Evolutionary conservation across 2,113 vertebrate genomes (phyloP).

Genomic region (Mormyrus iriodes): DNA sequence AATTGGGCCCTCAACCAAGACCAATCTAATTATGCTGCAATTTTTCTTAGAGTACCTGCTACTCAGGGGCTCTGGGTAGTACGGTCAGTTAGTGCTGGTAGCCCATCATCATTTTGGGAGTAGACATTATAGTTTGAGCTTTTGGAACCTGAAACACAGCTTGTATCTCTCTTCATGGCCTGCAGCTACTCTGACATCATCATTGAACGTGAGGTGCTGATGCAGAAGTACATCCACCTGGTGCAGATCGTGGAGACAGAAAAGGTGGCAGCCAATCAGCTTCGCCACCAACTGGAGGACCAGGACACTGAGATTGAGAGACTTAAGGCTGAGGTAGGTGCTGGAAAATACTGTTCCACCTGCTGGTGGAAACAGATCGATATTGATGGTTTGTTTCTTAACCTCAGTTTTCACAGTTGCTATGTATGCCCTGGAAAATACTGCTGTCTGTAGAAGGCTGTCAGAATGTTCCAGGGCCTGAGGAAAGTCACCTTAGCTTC

Average conservation of each 20-base stretch:
- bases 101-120: background rate
- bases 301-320: constrained; percentile 78
- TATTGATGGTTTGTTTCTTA: background rate
- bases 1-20: background rate
- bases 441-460: no score
- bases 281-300: constrained; percentile 76
- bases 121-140: background rate
- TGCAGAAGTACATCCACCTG: constrained; percentile 97
- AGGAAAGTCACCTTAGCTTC: no score
- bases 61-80: background rate
- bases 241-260: constrained; percentile 95
- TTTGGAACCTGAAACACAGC: background rate
- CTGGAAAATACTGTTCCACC: background rate
- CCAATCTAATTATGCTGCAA: background rate
- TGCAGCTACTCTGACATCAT: constrained; percentile 85
- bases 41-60: background rate
- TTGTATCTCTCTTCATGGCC: background rate
- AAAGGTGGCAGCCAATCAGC: constrained; percentile 88
- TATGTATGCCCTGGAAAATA: background rate
- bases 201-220: constrained; percentile 87
- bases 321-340: constrained; percentile 72
- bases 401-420: no score
- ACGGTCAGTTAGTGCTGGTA: background rate
- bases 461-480: no score
- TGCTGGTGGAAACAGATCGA: background rate